Percentiles rank a stretch among this genome's conserved stretches.
Evolutionary conservation across 2,113 vertebrate species (phyloP).

Genomic region (Psilopsiagon aymara): DNA sequence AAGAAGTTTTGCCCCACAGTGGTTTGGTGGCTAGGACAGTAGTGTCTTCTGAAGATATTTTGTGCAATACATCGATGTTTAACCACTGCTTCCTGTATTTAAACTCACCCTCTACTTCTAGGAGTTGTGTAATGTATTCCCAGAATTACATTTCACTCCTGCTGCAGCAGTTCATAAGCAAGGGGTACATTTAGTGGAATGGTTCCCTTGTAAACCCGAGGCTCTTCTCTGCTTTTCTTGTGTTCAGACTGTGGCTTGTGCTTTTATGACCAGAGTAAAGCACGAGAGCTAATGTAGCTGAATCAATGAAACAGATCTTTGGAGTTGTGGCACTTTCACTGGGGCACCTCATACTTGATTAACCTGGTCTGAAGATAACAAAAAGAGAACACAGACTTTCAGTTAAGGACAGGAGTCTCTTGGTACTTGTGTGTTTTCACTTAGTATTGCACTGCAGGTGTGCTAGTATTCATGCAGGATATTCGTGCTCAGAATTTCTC

Average conservation of each 20-base stretch:
- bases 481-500: not conserved
- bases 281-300: not conserved
- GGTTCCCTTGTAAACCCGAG: accelerated
- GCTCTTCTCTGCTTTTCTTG: not conserved
- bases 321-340: accelerated
- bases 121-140: not conserved
- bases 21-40: not conserved
- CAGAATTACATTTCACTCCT: not conserved
- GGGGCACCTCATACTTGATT: not conserved
- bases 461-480: not conserved
- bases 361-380: not conserved
- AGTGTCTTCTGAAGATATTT: not conserved
- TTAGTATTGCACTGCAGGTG: not conserved
- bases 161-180: not conserved
- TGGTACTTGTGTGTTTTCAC: not conserved
- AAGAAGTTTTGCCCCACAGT: not conserved
- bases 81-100: not conserved
- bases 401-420: too few relatives aligned
- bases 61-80: not conserved
- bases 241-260: accelerated
- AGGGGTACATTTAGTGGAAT: not conserved
- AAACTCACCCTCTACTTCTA: not conserved
- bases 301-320: not conserved
- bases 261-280: not conserved
- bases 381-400: not conserved